Percentiles rank a stretch among this genome's conserved stretches.
These are phyloP conservation scores for Hippopotamus amphibius DNA, from an alignment of 2,113 vertebrate genomes.

Conservation along the genomic window DNA sequence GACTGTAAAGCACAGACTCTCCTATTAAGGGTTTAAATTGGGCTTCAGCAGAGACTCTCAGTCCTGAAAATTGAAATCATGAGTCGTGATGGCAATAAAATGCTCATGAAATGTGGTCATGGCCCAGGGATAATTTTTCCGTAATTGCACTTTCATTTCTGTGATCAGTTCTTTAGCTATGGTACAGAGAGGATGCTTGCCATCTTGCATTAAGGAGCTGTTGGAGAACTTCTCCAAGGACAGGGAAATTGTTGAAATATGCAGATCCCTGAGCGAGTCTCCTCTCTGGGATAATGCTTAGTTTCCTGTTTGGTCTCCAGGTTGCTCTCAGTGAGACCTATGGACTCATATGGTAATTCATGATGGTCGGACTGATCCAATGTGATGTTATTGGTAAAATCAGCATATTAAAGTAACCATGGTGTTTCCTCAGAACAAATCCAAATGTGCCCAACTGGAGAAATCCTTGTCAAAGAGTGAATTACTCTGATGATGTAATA, in stretches of 20 bases:
- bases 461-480: not conserved
- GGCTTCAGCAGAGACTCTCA: conserved; percentile 61
- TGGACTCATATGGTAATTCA: not conserved
- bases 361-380: not conserved
- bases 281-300: not conserved
- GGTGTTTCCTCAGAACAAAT: not conserved
- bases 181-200: not conserved
- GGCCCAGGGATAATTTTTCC: conserved; percentile 73
- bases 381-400: not conserved
- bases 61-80: conserved; percentile 81
- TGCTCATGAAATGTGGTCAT: conserved; percentile 65
- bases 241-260: not conserved
- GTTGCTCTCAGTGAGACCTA: not conserved
- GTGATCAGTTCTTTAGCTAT: not conserved
- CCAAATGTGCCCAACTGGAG: not conserved
- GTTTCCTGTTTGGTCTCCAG: not conserved
- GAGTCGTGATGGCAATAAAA: conserved; percentile 83
- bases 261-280: not conserved
- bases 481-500: not conserved
- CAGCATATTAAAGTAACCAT: not conserved
- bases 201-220: not conserved
- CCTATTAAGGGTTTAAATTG: conserved; percentile 71
- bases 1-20: not conserved
- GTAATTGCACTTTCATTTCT: conserved; percentile 69
- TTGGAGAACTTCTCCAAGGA: not conserved